These are phyloP conservation scores for Blennius ocellaris DNA, from an alignment of 2,113 vertebrate genomes.

Conservation along the genomic window DNA sequence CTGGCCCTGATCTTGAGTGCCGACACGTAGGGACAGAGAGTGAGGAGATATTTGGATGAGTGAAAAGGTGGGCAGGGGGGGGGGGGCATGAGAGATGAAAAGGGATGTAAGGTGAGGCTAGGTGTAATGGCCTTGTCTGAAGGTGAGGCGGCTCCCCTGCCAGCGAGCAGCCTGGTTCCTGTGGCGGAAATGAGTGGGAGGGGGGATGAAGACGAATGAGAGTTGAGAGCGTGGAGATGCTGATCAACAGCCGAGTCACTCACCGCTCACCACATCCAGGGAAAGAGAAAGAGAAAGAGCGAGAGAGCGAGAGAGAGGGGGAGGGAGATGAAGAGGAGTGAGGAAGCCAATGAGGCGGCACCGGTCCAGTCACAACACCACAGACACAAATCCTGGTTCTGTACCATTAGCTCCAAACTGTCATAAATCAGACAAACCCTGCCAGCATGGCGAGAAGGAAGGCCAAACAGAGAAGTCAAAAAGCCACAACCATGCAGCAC, in stretches of 20 bases:
- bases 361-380: conserved; percentile 73
- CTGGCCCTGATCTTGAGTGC: conserved; percentile 43
- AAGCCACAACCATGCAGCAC: conserved; percentile 47
- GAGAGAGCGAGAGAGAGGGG: conserved; percentile 16
- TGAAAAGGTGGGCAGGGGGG: conserved; percentile 24
- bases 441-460: conserved; percentile 52
- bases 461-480: conserved; percentile 68
- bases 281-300: conserved; percentile 27
- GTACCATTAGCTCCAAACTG: conserved; percentile 77
- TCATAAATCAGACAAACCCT: conserved; percentile 73
- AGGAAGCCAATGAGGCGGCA: conserved; percentile 75
- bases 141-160: conserved; percentile 75
- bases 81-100: conserved; percentile 37
- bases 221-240: conserved; percentile 20
- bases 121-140: conserved; percentile 78
- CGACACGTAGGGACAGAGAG: conserved; percentile 36
- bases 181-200: conserved; percentile 44
- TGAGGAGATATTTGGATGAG: conserved; percentile 1
- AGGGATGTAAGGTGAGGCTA: conserved; percentile 57
- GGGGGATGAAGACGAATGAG: conserved; percentile 69
- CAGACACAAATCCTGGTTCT: conserved; percentile 80
- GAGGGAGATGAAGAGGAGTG: conserved; percentile 41
- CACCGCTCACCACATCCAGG: conserved; percentile 53
- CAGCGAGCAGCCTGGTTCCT: conserved; percentile 54
- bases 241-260: conserved; percentile 66